These are phyloP conservation scores for Coremacera marginata DNA, from an alignment of 2,888 invertebrate species.

Conservation along the genomic window DNA sequence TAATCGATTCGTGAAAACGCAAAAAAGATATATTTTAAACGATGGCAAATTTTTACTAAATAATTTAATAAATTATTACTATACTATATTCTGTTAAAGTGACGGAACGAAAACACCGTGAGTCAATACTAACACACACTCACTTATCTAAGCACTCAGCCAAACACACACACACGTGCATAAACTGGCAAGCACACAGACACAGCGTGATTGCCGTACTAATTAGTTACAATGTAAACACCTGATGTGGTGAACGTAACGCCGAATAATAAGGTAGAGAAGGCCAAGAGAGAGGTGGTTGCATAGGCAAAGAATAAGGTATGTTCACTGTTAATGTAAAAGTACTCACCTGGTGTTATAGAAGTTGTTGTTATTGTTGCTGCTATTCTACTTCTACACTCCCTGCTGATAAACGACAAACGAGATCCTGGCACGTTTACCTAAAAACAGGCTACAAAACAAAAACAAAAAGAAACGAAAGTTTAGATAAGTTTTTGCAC, in stretches of 20 bases:
- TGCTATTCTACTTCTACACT: not conserved
- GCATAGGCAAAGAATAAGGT: too few relatives aligned
- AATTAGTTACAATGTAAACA: slow-evolving; percentile 16
- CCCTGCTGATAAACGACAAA: not conserved
- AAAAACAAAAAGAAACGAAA: not conserved
- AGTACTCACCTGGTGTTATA: not conserved
- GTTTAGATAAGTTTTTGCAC: not conserved
- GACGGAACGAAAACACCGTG: not conserved
- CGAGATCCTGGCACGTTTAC: not conserved
- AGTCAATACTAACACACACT: too few relatives aligned
- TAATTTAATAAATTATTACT: not conserved
- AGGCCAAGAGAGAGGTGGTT: not conserved
- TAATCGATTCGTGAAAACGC: too few relatives aligned
- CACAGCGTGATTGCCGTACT: slow-evolving; percentile 23
- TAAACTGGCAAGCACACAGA: not conserved
- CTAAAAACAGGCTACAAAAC: not conserved
- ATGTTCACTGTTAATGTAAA: too few relatives aligned
- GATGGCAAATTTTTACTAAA: not conserved
- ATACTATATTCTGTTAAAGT: not conserved
- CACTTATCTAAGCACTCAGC: not conserved
- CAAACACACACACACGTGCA: not conserved
- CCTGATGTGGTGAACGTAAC: not conserved
- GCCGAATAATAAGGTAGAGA: not conserved
- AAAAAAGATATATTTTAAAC: too few relatives aligned
- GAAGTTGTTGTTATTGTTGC: not conserved